Evolutionary conservation across 1,140 invertebrate genomes (phyloP).

Genomic region (Rhagoletis pomonella): DNA sequence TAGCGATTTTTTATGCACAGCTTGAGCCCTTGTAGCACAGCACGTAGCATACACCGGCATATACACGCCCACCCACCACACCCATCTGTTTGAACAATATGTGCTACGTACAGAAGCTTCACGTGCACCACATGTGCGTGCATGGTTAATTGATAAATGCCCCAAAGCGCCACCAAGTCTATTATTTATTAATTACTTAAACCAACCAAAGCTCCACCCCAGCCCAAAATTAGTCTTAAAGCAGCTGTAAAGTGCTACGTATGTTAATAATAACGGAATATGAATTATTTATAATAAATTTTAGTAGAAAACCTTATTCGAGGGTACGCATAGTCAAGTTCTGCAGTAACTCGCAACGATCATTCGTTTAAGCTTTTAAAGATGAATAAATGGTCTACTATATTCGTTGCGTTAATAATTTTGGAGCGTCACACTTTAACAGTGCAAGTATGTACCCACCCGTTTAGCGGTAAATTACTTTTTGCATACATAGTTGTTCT

Average conservation of each 20-base stretch:
- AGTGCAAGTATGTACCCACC: neutral
- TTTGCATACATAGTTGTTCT: neutral
- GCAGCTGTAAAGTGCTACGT: neutral
- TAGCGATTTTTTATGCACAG: neutral
- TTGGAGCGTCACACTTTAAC: neutral
- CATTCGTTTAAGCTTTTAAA: no score
- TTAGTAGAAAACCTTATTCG: no score
- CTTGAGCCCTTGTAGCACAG: neutral
- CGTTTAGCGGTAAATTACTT: neutral
- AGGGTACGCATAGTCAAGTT: no score
- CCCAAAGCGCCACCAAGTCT: constrained; percentile 18
- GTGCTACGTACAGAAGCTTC: neutral
- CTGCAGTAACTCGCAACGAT: no score
- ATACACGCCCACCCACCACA: no score
- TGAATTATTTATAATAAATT: no score
- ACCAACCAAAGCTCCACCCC: constrained; percentile 19
- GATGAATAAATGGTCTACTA: no score
- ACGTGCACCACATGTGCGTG: neutral
- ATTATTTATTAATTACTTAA: constrained; percentile 34
- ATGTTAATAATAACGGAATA: no score
- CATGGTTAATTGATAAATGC: constrained; percentile 44
- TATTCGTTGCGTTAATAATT: constrained; percentile 2
- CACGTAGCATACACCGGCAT: no score
- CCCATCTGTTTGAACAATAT: neutral
- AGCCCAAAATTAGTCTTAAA: neutral